Evolutionary conservation across 2,888 invertebrate species (phyloP).

Genomic region (Polyploca ridens): DNA sequence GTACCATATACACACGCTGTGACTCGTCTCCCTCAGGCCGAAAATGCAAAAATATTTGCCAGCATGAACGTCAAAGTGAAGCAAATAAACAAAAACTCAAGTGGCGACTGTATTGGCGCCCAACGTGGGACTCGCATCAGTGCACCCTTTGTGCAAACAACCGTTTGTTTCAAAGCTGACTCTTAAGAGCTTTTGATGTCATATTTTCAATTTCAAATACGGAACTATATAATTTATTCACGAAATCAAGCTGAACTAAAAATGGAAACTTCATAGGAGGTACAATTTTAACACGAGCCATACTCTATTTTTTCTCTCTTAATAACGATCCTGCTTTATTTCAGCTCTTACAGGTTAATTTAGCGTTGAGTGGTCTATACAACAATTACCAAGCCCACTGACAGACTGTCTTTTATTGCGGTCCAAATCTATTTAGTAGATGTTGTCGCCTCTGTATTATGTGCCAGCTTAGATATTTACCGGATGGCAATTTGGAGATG

Average conservation of each 20-base stretch:
- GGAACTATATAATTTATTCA: neutral
- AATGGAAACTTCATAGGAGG: neutral
- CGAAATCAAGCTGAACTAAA: conserved; percentile 8
- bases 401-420: too few species aligned
- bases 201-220: neutral
- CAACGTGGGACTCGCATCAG: conserved; percentile 26
- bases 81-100: conserved; percentile 5
- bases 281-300: neutral
- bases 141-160: conserved; percentile 14
- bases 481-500: too few species aligned
- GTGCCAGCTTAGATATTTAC: too few species aligned
- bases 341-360: neutral
- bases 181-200: conserved; percentile 8
- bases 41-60: conserved; percentile 8
- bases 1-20: neutral
- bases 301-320: neutral
- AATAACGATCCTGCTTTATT: neutral
- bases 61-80: neutral
- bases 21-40: neutral
- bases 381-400: too few species aligned
- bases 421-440: too few species aligned
- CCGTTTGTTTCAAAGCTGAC: conserved; percentile 4
- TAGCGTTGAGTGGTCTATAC: neutral
- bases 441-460: too few species aligned
- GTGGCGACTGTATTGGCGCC: conserved; percentile 31